Evolutionary conservation across 2,113 vertebrate genomes (phyloP), one percentile per base, ranked within the genome.

Genomic region (Campylomormyrus numenius): DNA sequence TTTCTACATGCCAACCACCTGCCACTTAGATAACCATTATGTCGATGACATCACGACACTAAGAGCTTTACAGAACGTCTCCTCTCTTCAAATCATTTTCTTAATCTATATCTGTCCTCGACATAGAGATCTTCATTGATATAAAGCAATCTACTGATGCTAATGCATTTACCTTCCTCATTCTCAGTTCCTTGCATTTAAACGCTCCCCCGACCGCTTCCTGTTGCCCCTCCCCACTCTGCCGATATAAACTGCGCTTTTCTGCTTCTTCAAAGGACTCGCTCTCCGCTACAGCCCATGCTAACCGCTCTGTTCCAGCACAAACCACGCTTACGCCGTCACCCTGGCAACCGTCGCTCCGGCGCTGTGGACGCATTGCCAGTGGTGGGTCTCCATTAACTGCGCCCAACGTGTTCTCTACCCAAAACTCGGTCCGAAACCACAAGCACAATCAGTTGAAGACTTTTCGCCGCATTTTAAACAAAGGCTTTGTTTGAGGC

Each of bases 211-310:
- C 88, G 17, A 19, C 27, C 31, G 11, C 17, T 74, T 90, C 89
- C 87, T 49, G 35, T 70, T 84, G 52, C 49, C 87, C 88, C 90
- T 50, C 85, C 87, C 74, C 10, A 80, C 88, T 52, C 48, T 52
- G 11, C 27, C 39, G 46, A 11, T 89, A 4, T 62, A 84, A 84
- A 89, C 9, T 5, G 11, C 35, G 11, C 53, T 35, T 62, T 84
- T 39, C 52, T 11, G 13, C 70, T 27, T 46, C 85, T 89, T 89
- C 91, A 4, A 42, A 88, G 88, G 42, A 49, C 24, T 85, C 58
- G 24, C 89, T 89, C 86, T 31, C 45, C 48, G 17, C 62, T 70
- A 9, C 83, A 86, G 42, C 62, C 62, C 62, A 24, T 21, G 35
- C 35, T 35, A 27, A 52, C 31, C 53, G 0, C 39, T 90, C 58